A percentile compares a stretch with the other conserved stretches of the same genome.
Conservation (phyloP, 2,888 invertebrate genomes). For the Gerris lacustris region DNA sequence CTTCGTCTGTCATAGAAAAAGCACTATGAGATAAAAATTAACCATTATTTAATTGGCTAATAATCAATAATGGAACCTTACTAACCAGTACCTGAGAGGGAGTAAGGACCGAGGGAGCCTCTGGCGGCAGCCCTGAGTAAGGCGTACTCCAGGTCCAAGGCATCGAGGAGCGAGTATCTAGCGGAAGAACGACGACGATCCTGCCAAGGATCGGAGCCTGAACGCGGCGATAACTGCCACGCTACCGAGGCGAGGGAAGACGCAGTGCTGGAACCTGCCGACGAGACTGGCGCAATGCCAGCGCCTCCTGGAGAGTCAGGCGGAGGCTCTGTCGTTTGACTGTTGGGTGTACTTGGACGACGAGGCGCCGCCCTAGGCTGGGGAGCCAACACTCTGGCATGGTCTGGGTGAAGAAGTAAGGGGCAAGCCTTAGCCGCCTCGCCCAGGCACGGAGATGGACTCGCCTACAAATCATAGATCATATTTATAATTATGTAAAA, state of each 20-base stretch:
- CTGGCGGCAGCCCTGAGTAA: slow-evolving; percentile 54
- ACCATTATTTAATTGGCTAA: no score
- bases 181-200: slow-evolving; percentile 28
- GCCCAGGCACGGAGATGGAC: slow-evolving; percentile 33
- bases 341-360: slow-evolving; percentile 29
- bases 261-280: slow-evolving; percentile 45
- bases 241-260: slow-evolving; percentile 46
- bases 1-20: no score
- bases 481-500: no score
- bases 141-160: slow-evolving; percentile 57
- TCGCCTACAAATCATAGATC: slow-evolving; percentile 36
- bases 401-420: slow-evolving; percentile 52
- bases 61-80: background rate
- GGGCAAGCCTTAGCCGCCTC: slow-evolving; percentile 35
- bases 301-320: slow-evolving; percentile 18
- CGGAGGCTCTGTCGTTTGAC: slow-evolving; percentile 19
- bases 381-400: slow-evolving; percentile 46
- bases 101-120: slow-evolving; percentile 57
- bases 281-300: slow-evolving; percentile 32
- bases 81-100: slow-evolving; percentile 40
- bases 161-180: slow-evolving; percentile 56
- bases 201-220: background rate
- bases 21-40: no score
- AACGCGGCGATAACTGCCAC: background rate
- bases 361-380: slow-evolving; percentile 28